Base-by-base conservation (phyloP, 2,113 vertebrate genomes). In the Corythaixoides concolor region DNA sequence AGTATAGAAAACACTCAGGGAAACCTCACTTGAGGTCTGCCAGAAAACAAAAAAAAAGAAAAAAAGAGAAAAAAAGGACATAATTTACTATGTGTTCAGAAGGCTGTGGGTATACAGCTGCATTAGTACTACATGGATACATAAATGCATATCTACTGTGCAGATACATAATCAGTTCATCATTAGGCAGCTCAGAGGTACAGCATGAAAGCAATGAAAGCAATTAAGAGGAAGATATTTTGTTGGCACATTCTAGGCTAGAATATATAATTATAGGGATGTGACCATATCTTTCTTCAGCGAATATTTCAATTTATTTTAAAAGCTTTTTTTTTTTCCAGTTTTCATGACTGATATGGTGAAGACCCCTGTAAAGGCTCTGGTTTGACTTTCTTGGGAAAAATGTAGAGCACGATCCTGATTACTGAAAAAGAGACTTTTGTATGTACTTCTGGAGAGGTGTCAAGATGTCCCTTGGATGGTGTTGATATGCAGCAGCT, bases 31-130 rank as follows among this genome's bases (percentile, higher is more conserved):
- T 50, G 37, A 95, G 1, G 2, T 24, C 18, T 53, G 30, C 12
- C 1, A 59, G 23, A 8, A 33, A 84, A 10, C 11, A 50, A 19
- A 24, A 53, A 8, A 33, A 84, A 10, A 5, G 23, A 19, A 24
- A 53, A 23, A 23, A 28, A 3, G 28, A 12, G 33, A 35, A 12
- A 43, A 43, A 6, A 27, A 8, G 1, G 21, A 0, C 59, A 66
- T 9, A 53, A 24, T 6, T 59, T 28, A 15, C 12, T 47, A 0
- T 15, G 16, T 12, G 1, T 70, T 74, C 32, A 22, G 26, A 69
- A 66, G 32, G 7, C 11, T 0, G 1, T 12, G 12, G 8, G 5
- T 30, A n/a, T 52, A 11, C 0, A 3, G 13, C 18, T 82, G 8
- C 8, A 14, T 35, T 45, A 67, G 8, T 20, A 14, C 32, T 63